Evolutionary conservation across 2,797 vertebrate species (phyloP), one percentile per base, ranked within the genome.

Genomic region (Anas bernieri): DNA sequence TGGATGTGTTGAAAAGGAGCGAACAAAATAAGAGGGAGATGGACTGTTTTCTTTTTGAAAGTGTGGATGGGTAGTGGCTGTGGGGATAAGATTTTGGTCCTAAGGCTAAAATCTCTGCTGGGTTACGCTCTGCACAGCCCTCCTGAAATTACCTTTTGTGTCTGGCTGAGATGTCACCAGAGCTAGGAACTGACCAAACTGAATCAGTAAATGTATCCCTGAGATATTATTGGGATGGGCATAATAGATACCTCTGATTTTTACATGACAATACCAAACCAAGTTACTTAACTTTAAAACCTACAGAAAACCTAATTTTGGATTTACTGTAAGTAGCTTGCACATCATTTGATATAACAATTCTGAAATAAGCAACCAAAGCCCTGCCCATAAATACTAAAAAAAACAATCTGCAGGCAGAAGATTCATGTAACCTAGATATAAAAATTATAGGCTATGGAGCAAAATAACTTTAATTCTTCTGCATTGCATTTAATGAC

Each of bases 391-490:
- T 58, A 89, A 89, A 82, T 31, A 16, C 59, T 9, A 61, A 39
- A 58, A 76, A 25, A 31, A 64, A 30, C 4, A 73, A 67, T 43
- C 63, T 61, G 37, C 66, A 59, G 37, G 54, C 55, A 95, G 61
- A 64, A 87, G 58, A 82, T 50, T 79, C 10, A 35, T 20, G 54
- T 37, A 75, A 52, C 30, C 86, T 45, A 63, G 64, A 72, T 35
- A 79, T 12, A 70, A 66, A 96, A 73, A 83, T 62, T 52, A 39
- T 46, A 91, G n/a, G 66, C 52, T 88, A 31, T n/a, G 8, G 80
- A 92, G 64, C 23, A 83, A 90, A 80, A 85, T 59, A 91, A 79
- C 69, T 88, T 83, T 79, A 80, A 84, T 79, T 72, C 83, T 46
- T 72, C 68, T 55, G 73, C 43, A 79, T 1, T 88, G 63, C 46